phyloP scores from a whole-genome alignment of 2,888 invertebrate species.

The Drosophila monieri region DNA sequence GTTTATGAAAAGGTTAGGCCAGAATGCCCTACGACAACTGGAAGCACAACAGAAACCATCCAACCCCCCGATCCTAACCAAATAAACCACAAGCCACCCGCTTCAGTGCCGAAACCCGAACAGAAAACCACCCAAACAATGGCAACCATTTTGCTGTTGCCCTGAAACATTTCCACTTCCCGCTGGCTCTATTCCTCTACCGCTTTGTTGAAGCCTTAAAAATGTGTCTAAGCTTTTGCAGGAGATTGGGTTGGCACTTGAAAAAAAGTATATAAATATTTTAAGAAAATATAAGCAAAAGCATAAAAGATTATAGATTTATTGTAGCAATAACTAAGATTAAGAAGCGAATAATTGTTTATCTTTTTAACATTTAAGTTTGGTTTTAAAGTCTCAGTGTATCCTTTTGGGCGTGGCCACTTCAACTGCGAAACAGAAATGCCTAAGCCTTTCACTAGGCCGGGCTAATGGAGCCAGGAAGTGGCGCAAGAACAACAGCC shows the following conservation, averaged over 20 bases:
- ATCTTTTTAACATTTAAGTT: background rate
- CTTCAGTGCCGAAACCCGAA: constrained; percentile 10
- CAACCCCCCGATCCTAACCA: constrained; percentile 8
- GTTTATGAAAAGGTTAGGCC: constrained; percentile 63
- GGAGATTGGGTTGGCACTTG: constrained; percentile 17
- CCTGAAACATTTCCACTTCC: constrained; percentile 56
- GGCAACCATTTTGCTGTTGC: constrained; percentile 61
- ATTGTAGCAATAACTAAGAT: too few relatives aligned
- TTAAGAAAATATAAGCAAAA: background rate
- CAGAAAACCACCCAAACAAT: constrained; percentile 43
- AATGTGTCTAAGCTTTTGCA: constrained; percentile 54
- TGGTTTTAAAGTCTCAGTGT: background rate
- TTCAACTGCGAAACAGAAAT: constrained; percentile 61
- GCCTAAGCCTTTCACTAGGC: constrained; percentile 63
- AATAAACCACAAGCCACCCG: constrained; percentile 25
- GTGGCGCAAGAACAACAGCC: constrained; percentile 47
- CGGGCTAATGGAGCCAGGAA: constrained; percentile 68
- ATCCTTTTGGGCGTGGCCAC: constrained; percentile 64
- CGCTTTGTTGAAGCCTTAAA: constrained; percentile 61
- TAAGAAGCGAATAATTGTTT: too few relatives aligned
- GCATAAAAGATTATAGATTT: background rate
- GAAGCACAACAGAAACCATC: constrained; percentile 5
- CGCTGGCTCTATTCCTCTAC: constrained; percentile 22
- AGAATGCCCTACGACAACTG: constrained; percentile 10
- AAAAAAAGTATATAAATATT: background rate